Percentiles rank a stretch among this genome's conserved stretches.
Evolutionary conservation across 1,140 invertebrate species (phyloP).

Genomic region (Aphelenchoides avenae): DNA sequence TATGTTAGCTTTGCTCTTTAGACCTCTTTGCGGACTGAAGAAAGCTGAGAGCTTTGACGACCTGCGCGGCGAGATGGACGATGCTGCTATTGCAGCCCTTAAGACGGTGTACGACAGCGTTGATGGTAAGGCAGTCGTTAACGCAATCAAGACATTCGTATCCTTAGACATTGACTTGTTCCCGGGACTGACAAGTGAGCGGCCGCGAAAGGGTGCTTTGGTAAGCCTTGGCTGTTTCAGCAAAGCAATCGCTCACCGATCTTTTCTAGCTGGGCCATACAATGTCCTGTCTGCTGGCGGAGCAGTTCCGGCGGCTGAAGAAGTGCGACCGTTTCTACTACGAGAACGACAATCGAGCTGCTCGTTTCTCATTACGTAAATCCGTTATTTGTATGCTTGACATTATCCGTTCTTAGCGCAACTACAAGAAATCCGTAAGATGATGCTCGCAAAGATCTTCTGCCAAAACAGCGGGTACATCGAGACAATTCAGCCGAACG

Average conservation of each 20-base stretch:
- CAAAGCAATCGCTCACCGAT: too few relatives aligned
- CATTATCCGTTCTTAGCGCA: conserved; percentile 72
- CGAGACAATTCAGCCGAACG: conserved; percentile 47
- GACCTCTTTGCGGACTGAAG: conserved; percentile 37
- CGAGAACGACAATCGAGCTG: conserved; percentile 77
- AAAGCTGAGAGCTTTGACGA: conserved; percentile 41
- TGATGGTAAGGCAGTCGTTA: too few relatives aligned
- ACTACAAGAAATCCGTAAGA: conserved; percentile 81
- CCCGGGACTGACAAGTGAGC: conserved; percentile 66
- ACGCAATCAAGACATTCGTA: too few relatives aligned
- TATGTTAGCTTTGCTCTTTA: conserved; percentile 25
- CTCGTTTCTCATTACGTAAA: conserved; percentile 72
- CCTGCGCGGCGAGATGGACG: conserved; percentile 42
- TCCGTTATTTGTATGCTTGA: conserved; percentile 10
- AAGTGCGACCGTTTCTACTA: conserved; percentile 93
- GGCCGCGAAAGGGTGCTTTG: conserved; percentile 70
- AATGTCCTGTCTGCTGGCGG: conserved; percentile 65
- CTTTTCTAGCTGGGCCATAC: conserved; percentile 64
- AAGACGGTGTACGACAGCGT: conserved; percentile 45
- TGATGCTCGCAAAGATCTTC: conserved; percentile 69
- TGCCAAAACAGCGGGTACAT: conserved; percentile 47
- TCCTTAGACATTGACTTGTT: conserved; percentile 67
- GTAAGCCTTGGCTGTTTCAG: too few relatives aligned
- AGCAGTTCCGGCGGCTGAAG: conserved; percentile 66
- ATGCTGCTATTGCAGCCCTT: conserved; percentile 35